Evolutionary conservation across 2,113 vertebrate genomes (phyloP), one percentile per base, ranked within the genome.

Genomic region (Symphodus melops): DNA sequence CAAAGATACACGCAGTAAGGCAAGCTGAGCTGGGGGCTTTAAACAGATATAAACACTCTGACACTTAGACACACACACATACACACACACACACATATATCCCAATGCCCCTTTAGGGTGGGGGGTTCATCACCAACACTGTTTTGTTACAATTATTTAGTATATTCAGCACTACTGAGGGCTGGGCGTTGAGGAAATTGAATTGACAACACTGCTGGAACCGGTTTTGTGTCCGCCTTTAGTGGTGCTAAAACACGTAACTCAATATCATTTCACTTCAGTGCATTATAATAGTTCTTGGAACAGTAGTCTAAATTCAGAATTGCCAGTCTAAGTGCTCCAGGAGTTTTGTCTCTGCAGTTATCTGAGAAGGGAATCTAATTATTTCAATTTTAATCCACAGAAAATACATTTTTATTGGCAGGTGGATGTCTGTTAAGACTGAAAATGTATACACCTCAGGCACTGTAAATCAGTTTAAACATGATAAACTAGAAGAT

Each of bases 201-300:
- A 88, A 92, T 80, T 75, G 74, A 73, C 57, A 67, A 44, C 66
- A 75, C 73, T 44, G 57, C 77, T 68, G 77, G 57, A 87, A 79
- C 61, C 46, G 2, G 12, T 65, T 68, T 72, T 64, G 41, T 72
- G 69, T 72, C 79, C 23, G 53, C 76, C 61, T 85, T 86, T 71
- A 75, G 72, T 67, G 62, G 59, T 79, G 68, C 46, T 77, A 72
- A 70, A 84, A 82, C 72, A 72, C 74, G 68, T 90, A 91, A 90
- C 88, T 88, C 54, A 79, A 89, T 90, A 86, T 82, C 49, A 68
- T 73, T 90, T 86, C 58, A 82, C 85, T 87, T 87, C 36, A 62
- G 53, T 69, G 82, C 46, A 82, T 80, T 62, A 67, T 69, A 67
- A 88, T 76, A 72, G 53, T 75, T 83, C 46, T 51, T 69, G 20